Base-by-base conservation (phyloP, 2,888 invertebrate genomes). In the Actias luna region DNA sequence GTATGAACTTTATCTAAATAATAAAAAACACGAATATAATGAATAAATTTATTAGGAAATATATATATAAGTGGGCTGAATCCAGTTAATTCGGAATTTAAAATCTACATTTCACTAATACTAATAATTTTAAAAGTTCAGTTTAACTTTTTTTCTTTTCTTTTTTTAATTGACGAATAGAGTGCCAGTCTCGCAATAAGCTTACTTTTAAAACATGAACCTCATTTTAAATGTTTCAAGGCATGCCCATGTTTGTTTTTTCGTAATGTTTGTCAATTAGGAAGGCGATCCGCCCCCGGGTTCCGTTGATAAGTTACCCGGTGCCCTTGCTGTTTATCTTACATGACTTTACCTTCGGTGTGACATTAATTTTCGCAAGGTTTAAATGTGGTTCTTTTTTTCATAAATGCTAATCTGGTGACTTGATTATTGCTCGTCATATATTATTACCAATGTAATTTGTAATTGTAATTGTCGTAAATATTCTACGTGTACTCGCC, bases 381-480 rank as follows among this genome's bases (percentile, higher is more conserved):
- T 70, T 73, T 70, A 63, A 59, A 22, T 52, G 60, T 69, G 16
- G 16, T 69, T 70, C 65, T 72, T 58, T 61, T 65, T 65, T 67
- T 63, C n/a, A n/a, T n/a, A n/a, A n/a, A n/a, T 64, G 60, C 62
- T 63, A 65, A 68, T 66, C 70, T 70, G 67, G 82, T 84, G 82
- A 73, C 80, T 83, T 85, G 69, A 80, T 82, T 80, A 82, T 82
- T 78, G 69, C 69, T 71, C 69, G 68, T 69, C 74, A 73, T 71
- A 64, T 71, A 68, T n/a, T n/a, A n/a, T n/a, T n/a, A n/a, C n/a
- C n/a, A n/a, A n/a, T n/a, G n/a, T n/a, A n/a, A n/a, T n/a, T n/a
- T n/a, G n/a, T n/a, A n/a, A n/a, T n/a, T n/a, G n/a, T n/a, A n/a
- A n/a, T n/a, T n/a, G n/a, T n/a, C n/a, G 74, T 78, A 76, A 69